A percentile compares a stretch with the other conserved stretches of the same genome.
Conservation (phyloP, 1,140 invertebrate species). For the Hesperophylax magnus region DNA sequence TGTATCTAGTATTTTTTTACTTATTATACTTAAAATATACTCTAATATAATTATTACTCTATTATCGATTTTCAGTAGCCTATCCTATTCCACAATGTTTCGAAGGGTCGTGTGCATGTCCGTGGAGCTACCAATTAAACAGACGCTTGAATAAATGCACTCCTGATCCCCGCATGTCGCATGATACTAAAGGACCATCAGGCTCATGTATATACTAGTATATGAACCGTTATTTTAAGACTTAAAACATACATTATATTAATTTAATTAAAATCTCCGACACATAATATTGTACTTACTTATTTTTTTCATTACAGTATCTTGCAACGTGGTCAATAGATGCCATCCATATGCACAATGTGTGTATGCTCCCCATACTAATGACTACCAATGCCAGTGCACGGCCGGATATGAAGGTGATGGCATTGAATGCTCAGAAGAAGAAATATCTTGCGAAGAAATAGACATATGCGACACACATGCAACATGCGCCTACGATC, state of each 20-base stretch:
- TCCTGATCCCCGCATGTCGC: conserved; percentile 61
- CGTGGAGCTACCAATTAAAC: conserved; percentile 66
- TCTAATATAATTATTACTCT: too few species aligned
- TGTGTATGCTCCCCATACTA: conserved; percentile 71
- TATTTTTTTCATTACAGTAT: conserved; percentile 65
- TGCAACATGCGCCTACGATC: conserved; percentile 80
- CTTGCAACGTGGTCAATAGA: conserved; percentile 81
- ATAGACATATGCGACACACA: conserved; percentile 82
- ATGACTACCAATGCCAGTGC: conserved; percentile 83
- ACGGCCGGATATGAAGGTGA: conserved; percentile 85
- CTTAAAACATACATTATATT: conserved; percentile 44
- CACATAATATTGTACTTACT: background rate
- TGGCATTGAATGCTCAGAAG: conserved; percentile 79
- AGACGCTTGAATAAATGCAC: conserved; percentile 63
- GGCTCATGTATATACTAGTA: conserved; percentile 65
- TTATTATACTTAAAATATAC: too few species aligned
- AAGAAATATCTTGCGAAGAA: conserved; percentile 76
- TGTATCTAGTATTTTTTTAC: too few species aligned
- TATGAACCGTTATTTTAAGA: conserved; percentile 51
- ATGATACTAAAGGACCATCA: conserved; percentile 68
- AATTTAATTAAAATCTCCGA: too few species aligned
- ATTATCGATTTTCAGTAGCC: conserved; percentile 51
- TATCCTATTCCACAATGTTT: conserved; percentile 68
- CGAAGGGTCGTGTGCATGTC: conserved; percentile 66
- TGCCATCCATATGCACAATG: conserved; percentile 87